Percentiles rank a stretch among this genome's conserved stretches.
phyloP scores from a whole-genome alignment of 92 coral and sea anemone genomes.

The Phenganax stokvisi region DNA sequence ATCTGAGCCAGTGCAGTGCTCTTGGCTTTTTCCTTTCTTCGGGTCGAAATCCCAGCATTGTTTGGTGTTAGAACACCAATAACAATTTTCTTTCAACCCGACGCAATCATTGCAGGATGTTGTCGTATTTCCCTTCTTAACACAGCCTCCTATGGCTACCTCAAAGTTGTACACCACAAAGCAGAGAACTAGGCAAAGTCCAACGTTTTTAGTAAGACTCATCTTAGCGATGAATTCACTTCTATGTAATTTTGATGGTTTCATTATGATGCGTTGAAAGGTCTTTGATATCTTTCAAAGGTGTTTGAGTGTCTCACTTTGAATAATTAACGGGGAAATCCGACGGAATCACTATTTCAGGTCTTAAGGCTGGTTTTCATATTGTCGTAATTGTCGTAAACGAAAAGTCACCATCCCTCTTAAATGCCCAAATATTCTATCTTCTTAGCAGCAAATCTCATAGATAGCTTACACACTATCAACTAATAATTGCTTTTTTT shows the following conservation, averaged over 20 bases:
- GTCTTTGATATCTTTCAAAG: background rate
- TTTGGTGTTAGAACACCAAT: conserved; percentile 60
- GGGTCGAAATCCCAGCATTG: conserved; percentile 58
- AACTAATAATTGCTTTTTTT: no score
- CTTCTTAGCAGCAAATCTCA: no score
- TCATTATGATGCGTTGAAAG: background rate
- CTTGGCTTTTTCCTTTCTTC: conserved; percentile 65
- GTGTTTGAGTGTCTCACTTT: background rate
- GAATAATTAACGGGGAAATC: background rate
- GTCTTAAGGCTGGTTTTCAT: background rate
- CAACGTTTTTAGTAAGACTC: background rate
- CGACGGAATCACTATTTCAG: background rate
- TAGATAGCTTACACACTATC: no score
- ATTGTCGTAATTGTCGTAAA: no score
- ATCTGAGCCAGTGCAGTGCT: conserved; percentile 66
- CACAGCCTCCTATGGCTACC: conserved; percentile 5
- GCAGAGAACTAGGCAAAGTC: background rate
- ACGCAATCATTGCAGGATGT: conserved; percentile 70
- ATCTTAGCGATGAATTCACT: background rate
- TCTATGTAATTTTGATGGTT: background rate
- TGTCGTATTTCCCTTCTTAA: conserved; percentile 45
- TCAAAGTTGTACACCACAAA: background rate
- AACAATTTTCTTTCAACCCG: conserved; percentile 52
- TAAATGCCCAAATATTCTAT: no score
- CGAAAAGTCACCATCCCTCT: no score